Base-by-base conservation (phyloP, 2,113 vertebrate species). In the Sphaerodactylus townsendi region DNA sequence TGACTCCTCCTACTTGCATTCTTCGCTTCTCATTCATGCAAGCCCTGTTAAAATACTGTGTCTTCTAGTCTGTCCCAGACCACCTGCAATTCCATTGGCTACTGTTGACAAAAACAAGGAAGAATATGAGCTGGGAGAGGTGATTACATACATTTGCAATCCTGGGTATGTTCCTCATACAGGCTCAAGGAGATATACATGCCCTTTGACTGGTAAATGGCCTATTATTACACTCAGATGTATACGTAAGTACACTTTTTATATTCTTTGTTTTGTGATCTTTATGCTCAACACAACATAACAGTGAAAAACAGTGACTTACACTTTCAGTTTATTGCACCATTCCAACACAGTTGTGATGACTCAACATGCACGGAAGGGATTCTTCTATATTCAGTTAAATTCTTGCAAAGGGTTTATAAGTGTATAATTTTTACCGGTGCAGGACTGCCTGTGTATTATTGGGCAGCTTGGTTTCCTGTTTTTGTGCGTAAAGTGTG, bases 41-140 rank as follows among this genome's bases (percentile, higher is more conserved):
- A 30, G 62, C 5, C n/a, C 3, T 1, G 10, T 35, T 88, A 1
- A 84, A 83, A n/a, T 0, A 0, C 70, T 53, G 85, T 91, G 68
- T 70, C 3, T 94, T 93, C 28, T 92, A 98, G 98, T 93, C 10
- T 99, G 98, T 82, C 46, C 83, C 10, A 94, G 89, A 48, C 98
- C 98, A 21, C 90, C 92, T 13, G 71, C 95, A 19, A 11, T 89
- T 17, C 87, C 77, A 0, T 96, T 96, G 86, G 91, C 97, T 77
- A 86, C 84, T 0, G 19, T 95, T 1, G 10, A 70, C 0, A 93
- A 91, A 0, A 53, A 95, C 17, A 97, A 97, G 90, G 74, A 30
- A 0, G 91, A 56, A 86, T 99, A 96, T 2, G 88, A 86, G 0
- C 94, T 96, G 1, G 98, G 98, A 0, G 94, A 92, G 3, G 80